Conservation (phyloP, 2,113 vertebrate species). For the Aleadryas rufinucha region DNA sequence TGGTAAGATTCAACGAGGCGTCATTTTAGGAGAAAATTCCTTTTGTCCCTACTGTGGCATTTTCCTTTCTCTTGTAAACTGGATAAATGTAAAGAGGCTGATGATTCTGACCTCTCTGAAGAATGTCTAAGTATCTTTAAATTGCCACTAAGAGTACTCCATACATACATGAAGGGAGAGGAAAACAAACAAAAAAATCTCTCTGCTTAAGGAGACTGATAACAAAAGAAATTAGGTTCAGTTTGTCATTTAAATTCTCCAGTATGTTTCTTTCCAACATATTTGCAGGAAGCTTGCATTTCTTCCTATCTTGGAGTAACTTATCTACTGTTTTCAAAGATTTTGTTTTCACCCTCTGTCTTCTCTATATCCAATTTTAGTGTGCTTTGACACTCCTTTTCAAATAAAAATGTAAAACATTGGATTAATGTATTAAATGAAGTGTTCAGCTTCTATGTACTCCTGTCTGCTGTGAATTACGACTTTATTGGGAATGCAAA, state of each 20-base stretch:
- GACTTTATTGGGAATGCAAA: neutral
- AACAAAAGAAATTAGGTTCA: slow-evolving; percentile 24
- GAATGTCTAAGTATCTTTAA: neutral
- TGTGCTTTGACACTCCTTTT: slow-evolving; percentile 7
- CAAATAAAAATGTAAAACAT: slow-evolving; percentile 21
- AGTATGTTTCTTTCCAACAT: neutral
- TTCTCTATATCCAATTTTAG: neutral
- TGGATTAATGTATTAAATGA: neutral
- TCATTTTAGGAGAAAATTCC: neutral
- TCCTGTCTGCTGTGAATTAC: neutral
- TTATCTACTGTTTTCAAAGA: neutral
- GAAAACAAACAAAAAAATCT: neutral
- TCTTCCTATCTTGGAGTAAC: neutral
- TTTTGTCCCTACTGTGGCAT: neutral
- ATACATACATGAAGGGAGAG: neutral
- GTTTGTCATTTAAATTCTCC: neutral
- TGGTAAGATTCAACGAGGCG: neutral
- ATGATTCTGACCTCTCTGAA: neutral
- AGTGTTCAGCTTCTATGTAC: neutral
- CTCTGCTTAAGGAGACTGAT: neutral
- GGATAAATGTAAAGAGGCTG: neutral
- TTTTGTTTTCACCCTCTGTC: neutral
- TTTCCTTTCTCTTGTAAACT: neutral
- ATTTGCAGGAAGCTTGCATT: neutral
- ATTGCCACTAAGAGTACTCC: neutral